A percentile compares a stretch with the other conserved stretches of the same genome.
Conservation (phyloP, 2,113 vertebrate species). For the Emberiza fucata region DNA sequence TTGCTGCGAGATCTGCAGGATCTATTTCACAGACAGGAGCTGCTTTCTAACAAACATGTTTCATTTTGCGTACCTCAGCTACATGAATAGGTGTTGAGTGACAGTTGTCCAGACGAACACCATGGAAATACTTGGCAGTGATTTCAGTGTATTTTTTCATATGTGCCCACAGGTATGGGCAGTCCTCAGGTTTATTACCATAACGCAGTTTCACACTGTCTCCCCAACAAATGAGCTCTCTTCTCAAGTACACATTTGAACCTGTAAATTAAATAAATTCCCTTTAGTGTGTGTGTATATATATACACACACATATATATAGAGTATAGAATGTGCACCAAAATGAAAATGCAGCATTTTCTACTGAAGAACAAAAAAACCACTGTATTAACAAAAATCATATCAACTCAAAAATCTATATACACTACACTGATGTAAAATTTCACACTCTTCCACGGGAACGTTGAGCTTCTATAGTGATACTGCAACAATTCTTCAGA, state of each 20-base stretch:
- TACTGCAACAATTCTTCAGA: background rate
- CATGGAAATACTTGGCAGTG: constrained; percentile 88
- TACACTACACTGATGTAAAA: background rate
- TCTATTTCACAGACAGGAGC: background rate
- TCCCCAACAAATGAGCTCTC: constrained; percentile 95
- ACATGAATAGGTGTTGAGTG: constrained; percentile 95
- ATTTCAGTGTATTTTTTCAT: constrained; percentile 96
- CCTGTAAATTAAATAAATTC: constrained; percentile 68
- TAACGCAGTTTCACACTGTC: constrained; percentile 96
- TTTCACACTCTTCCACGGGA: background rate
- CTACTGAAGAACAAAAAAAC: background rate
- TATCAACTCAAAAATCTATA: background rate
- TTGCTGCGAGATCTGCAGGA: background rate
- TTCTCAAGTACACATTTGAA: constrained; percentile 89
- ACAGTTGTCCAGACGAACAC: constrained; percentile 94
- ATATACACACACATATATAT: background rate
- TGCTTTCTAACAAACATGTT: background rate
- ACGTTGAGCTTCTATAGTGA: background rate
- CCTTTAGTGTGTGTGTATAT: background rate
- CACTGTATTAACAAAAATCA: background rate
- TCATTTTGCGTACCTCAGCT: constrained; percentile 84
- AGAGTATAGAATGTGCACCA: background rate
- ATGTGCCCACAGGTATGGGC: constrained; percentile 93
- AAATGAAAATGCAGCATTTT: background rate
- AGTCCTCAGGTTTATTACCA: constrained; percentile 88